phyloP scores from a whole-genome alignment of 2,113 vertebrate genomes.

The Anser cygnoides region DNA sequence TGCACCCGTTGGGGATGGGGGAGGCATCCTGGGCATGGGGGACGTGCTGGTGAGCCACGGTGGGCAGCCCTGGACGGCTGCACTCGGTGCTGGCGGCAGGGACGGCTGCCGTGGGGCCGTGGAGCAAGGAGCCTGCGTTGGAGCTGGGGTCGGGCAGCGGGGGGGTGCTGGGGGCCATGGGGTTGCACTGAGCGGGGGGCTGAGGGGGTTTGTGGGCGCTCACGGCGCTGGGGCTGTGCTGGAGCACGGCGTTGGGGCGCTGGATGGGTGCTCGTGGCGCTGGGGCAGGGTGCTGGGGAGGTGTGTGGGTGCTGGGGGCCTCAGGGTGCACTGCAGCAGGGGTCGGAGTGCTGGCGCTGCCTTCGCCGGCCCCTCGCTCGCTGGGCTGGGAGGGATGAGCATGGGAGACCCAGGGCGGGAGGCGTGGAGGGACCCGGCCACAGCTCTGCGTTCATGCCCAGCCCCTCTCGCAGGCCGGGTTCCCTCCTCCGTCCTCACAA shows the following conservation, averaged over 20 bases:
- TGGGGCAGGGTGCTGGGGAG: fast-evolving
- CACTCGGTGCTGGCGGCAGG: not conserved
- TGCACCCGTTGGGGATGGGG: fast-evolving
- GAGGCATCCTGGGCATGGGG: not conserved
- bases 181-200: not conserved
- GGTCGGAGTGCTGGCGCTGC: fast-evolving
- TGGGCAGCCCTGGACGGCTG: not conserved
- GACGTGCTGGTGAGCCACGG: fast-evolving
- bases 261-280: not conserved
- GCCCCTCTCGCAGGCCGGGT: not conserved
- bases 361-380: too few relatives aligned
- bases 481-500: not conserved
- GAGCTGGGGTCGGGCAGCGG: not conserved
- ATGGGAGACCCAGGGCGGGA: too few relatives aligned
- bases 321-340: not conserved
- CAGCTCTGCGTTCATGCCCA: not conserved
- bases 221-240: too few relatives aligned
- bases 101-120: not conserved
- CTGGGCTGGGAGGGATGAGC: too few relatives aligned
- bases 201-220: too few relatives aligned
- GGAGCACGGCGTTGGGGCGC: fast-evolving
- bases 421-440: too few relatives aligned
- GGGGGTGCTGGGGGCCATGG: too few relatives aligned
- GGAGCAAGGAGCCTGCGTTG: not conserved
- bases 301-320: not conserved